A percentile compares a stretch with the other conserved stretches of the same genome.
These are phyloP conservation scores for Lasioglossum albipes DNA, from an alignment of 1,140 invertebrate species.

Conservation along the genomic window DNA sequence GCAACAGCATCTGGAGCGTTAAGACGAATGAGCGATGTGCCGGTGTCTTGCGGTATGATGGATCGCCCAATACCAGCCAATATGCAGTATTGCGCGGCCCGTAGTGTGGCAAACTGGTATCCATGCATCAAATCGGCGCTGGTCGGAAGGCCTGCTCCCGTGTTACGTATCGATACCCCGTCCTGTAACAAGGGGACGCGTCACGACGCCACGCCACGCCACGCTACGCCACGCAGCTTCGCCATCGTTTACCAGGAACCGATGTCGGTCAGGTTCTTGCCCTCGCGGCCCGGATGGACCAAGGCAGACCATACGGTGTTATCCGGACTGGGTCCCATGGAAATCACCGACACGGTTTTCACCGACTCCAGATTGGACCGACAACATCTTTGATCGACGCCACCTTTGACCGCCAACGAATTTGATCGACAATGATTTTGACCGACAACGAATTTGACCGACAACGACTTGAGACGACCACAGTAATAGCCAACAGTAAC, in stretches of 20 bases:
- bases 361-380: no score
- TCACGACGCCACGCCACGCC: background rate
- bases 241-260: conserved; percentile 21
- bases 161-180: background rate
- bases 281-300: background rate
- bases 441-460: no score
- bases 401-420: no score
- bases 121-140: conserved; percentile 71
- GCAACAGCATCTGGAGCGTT: conserved; percentile 71
- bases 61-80: conserved; percentile 76
- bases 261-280: conserved; percentile 52
- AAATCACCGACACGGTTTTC: no score
- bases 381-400: no score
- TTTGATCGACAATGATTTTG: no score
- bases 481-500: no score
- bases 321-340: no score
- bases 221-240: no score
- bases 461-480: no score
- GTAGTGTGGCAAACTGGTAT: conserved; percentile 71
- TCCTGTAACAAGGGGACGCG: background rate
- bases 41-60: conserved; percentile 72
- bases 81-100: conserved; percentile 70
- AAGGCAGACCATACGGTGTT: conserved; percentile 41
- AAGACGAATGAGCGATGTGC: conserved; percentile 74
- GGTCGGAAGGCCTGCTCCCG: background rate